phyloP scores from a whole-genome alignment of 2,113 vertebrate genomes.

The Danionella cerebrum region DNA sequence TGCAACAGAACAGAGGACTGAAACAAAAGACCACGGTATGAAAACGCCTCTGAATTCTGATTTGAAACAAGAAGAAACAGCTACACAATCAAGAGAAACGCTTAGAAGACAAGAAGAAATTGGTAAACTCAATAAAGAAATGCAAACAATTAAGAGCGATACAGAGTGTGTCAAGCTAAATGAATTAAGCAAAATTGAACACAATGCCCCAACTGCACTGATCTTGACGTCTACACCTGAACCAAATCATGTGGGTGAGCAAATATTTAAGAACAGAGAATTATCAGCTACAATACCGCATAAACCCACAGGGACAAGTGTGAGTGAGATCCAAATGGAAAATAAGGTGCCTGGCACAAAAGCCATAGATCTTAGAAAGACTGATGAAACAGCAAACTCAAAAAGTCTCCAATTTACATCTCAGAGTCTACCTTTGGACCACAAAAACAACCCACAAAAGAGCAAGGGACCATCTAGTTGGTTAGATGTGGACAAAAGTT shows the following conservation, averaged over 20 bases:
- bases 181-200: not conserved
- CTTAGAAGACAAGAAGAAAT: not conserved
- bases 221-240: not conserved
- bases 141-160: not conserved
- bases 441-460: slow-evolving; percentile 9
- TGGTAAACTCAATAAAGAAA: slow-evolving; percentile 8
- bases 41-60: not conserved
- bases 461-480: slow-evolving; percentile 48
- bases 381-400: not conserved
- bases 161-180: not conserved
- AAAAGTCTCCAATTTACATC: slow-evolving; percentile 4
- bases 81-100: not conserved
- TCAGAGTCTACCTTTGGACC: slow-evolving; percentile 31
- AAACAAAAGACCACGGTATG: not conserved
- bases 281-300: not conserved
- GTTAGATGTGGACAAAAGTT: slow-evolving; percentile 56
- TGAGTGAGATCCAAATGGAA: not conserved
- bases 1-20: not conserved
- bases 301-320: not conserved
- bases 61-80: slow-evolving; percentile 11
- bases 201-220: not conserved
- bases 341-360: not conserved
- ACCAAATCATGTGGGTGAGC: not conserved
- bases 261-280: not conserved
- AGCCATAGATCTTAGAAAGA: not conserved